Base-by-base conservation (phyloP, 1,140 invertebrate species). In the Idris sp. region DNA sequence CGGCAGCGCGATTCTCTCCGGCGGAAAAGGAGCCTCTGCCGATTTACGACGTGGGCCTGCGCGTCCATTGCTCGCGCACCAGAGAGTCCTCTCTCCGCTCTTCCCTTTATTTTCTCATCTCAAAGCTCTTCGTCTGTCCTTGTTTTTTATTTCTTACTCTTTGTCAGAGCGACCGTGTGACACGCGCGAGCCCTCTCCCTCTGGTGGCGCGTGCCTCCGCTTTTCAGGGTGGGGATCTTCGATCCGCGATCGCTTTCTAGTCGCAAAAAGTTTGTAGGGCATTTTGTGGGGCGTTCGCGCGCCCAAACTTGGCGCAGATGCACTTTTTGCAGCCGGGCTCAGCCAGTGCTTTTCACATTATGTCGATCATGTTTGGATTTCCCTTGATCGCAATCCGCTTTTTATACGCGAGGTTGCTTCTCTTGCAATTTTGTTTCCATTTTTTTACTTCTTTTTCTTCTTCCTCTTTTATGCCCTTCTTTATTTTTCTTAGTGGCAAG, bases 1-100 rank as follows among this genome's bases (percentile, higher is more conserved):
- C 83, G 82, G 82, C 82, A 79, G 80, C 81, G 68, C 76, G 64
- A 69, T 68, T 69, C 68, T 67, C 74, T 68, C 64, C 68, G 44
- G 56, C 67, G 65, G 72, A 62, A 74, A 74, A 77, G 75, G 65
- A 77, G 71, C 44, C 30, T 65, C 41, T 58, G 69, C 61, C 75
- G 64, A 77, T 73, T 71, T 53, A 68, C 62, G 49, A 54, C 71
- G 28, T 48, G 46, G 41, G 22, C 43, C 44, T 53, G 59, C 65
- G 65, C 65, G 49, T 14, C 49, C 46, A 48, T 54, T 41, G 18
- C 36, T 41, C 36, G 61, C 61, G 43, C 38, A 38, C 41, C 19
- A n/a, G 6, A 30, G n/a, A n/a, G n/a, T n/a, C 31, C 43, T 14
- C 11, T 10, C 4, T n/a, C 40, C 4, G 15, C 40, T n/a, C 19